These are phyloP conservation scores for Polyploca ridens DNA, from an alignment of 2,888 invertebrate genomes.

Conservation along the genomic window DNA sequence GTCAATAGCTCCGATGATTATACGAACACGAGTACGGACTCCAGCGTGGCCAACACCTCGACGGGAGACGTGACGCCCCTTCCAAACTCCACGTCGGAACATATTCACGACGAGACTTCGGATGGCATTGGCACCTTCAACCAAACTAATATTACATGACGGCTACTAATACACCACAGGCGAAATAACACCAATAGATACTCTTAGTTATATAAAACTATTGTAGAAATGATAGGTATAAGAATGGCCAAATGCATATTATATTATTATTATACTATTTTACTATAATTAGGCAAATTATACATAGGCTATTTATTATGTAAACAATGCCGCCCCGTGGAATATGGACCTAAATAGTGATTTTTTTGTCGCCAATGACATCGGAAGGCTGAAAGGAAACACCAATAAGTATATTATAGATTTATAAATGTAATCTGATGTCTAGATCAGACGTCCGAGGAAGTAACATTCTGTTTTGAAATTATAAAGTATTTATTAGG, in stretches of 20 bases:
- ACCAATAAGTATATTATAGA: slow-evolving; percentile 19
- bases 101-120: slow-evolving; percentile 21
- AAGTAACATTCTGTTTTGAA: background rate
- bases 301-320: background rate
- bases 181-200: slow-evolving; percentile 14
- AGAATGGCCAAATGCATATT: slow-evolving; percentile 5
- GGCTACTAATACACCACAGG: slow-evolving; percentile 18
- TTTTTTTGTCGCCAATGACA: slow-evolving; percentile 20
- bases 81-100: slow-evolving; percentile 16
- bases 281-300: slow-evolving; percentile 9
- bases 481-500: background rate
- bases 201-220: background rate
- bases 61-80: slow-evolving; percentile 28
- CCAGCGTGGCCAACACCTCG: slow-evolving; percentile 31
- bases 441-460: background rate
- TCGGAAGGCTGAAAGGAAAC: slow-evolving; percentile 24
- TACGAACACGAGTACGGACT: slow-evolving; percentile 39
- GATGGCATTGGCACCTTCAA: slow-evolving; percentile 26
- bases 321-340: slow-evolving; percentile 8
- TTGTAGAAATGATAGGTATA: background rate
- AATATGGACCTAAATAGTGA: slow-evolving; percentile 9
- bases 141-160: slow-evolving; percentile 55
- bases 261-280: background rate
- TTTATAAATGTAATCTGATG: background rate
- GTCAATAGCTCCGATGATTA: slow-evolving; percentile 19